These are phyloP conservation scores for Silvanus unidentatus DNA, from an alignment of 2,888 invertebrate genomes.

Conservation along the genomic window DNA sequence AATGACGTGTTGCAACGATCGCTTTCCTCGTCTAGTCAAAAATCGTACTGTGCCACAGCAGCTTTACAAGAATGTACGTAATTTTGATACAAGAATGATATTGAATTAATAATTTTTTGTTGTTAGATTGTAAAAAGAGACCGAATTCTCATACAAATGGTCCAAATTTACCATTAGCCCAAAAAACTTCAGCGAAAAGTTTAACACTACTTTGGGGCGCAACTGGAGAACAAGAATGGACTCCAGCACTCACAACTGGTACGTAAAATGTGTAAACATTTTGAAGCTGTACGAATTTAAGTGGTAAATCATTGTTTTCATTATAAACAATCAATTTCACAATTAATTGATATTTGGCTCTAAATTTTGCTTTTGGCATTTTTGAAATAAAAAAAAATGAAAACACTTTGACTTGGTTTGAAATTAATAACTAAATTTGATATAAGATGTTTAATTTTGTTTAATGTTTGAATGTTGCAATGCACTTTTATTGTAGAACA, in stretches of 20 bases:
- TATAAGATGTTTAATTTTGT: not conserved
- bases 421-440: not conserved
- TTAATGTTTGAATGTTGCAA: too few relatives aligned
- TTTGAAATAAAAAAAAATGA: not conserved
- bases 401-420: not conserved
- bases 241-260: slow-evolving; percentile 93
- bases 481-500: too few relatives aligned
- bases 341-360: too few relatives aligned
- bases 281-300: not conserved
- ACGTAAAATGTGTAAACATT: slow-evolving; percentile 16
- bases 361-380: too few relatives aligned
- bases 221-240: slow-evolving; percentile 96
- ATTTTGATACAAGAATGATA: slow-evolving; percentile 4
- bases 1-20: slow-evolving; percentile 13
- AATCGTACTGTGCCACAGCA: slow-evolving; percentile 37
- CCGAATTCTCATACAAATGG: slow-evolving; percentile 40
- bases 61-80: slow-evolving; percentile 51
- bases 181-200: slow-evolving; percentile 46
- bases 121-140: slow-evolving; percentile 45
- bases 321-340: too few relatives aligned
- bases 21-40: slow-evolving; percentile 28
- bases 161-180: slow-evolving; percentile 25
- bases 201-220: slow-evolving; percentile 85
- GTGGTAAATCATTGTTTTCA: slow-evolving; percentile 7
- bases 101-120: slow-evolving; percentile 5